A percentile compares a stretch with the other conserved stretches of the same genome.
These are phyloP conservation scores for Theristicus caerulescens DNA, from an alignment of 2,113 vertebrate species.

Conservation along the genomic window DNA sequence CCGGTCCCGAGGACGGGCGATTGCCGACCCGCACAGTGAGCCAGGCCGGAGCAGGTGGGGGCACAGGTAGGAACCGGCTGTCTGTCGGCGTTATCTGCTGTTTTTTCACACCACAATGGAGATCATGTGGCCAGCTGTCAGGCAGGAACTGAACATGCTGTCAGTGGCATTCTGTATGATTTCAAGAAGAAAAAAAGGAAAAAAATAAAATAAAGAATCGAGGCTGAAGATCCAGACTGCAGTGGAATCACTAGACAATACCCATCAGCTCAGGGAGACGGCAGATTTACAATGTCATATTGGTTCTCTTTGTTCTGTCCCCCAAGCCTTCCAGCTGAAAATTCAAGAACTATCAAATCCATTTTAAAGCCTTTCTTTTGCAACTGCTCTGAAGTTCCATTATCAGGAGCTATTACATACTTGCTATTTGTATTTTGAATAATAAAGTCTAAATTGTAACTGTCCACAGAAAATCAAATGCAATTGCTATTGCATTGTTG, in stretches of 20 bases:
- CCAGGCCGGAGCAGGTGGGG: not conserved
- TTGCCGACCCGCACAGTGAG: fast-evolving
- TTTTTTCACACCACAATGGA: not conserved
- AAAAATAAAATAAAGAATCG: not conserved
- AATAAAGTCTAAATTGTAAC: not conserved
- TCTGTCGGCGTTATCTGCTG: not conserved
- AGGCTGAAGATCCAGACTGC: not conserved
- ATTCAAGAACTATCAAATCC: not conserved
- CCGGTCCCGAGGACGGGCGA: fast-evolving
- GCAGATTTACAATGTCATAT: not conserved
- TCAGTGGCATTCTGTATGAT: not conserved
- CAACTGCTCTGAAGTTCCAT: not conserved
- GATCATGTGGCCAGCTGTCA: not conserved
- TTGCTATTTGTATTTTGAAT: conserved; percentile 11
- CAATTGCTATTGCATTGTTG: not conserved
- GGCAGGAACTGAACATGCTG: not conserved
- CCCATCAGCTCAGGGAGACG: not conserved
- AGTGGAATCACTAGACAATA: not conserved
- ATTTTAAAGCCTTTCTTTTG: not conserved
- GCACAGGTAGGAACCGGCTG: not conserved
- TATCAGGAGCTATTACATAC: not conserved
- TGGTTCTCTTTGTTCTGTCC: not conserved
- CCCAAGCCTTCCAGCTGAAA: not conserved
- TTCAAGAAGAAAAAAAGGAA: not conserved
- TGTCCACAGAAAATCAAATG: not conserved